Evolutionary conservation across 1,140 invertebrate genomes (phyloP), one percentile per base, ranked within the genome.

Genomic region (Drosophila nigrodunni): DNA sequence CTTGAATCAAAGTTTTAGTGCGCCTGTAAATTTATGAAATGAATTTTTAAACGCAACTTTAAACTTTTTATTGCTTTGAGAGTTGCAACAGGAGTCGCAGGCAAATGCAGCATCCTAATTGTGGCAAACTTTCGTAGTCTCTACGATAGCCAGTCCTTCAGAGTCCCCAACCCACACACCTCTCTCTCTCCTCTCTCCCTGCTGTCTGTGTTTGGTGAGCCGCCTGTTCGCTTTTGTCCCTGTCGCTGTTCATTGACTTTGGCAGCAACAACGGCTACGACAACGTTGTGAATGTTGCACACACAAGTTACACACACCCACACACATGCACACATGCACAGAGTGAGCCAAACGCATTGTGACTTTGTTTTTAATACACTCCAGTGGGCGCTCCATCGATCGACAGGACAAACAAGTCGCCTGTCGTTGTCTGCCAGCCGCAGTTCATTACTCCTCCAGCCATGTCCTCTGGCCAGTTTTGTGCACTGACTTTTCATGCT

Each of bases 351-450:
- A 37, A 71, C 72, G 72, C 73, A 77, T 59, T 89, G 86, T 78
- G 78, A 88, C 85, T 88, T 85, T 88, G 85, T 89, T 89, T 89
- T 89, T 89, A 89, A 89, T 89, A 89, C 85, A 89, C 85, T 89
- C 86, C 67, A 77, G 66, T 82, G 79, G 64, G 30, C 72, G 66
- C 67, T 67, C 74, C 85, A 88, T 87, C 85, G 83, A 87, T 87
- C 77, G 83, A 47, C 70, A 66, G 83, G 50, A 88, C 83, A 87
- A 88, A 87, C 83, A 87, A 88, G 83, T 59, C 82, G 69, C 21
- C 72, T 74, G 75, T 74, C 74, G 34, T 55, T 59, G 55, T 50
- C 69, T 72, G 71, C 64, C 64, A 78, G 75, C 73, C 79, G 66
- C 80, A 77, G 83, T 87, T 87, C 83, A 87, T 87, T 87, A 87